phyloP scores from a whole-genome alignment of 2,113 vertebrate genomes.

The Microtus montanus region DNA sequence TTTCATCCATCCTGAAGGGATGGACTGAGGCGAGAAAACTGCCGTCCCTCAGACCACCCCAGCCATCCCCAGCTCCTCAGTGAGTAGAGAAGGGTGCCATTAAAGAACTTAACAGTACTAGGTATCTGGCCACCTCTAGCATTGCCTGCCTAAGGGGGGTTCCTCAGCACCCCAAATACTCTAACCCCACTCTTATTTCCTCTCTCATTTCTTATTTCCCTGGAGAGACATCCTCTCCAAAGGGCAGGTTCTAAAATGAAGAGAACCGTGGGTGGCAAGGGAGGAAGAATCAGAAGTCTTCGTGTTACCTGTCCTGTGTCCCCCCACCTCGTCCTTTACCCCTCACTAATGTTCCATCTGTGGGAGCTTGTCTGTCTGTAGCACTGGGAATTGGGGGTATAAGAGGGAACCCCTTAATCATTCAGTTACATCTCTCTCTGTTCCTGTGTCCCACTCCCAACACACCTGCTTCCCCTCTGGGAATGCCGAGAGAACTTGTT shows the following conservation, averaged over 20 bases:
- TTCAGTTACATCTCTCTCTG: neutral
- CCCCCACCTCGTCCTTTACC: neutral
- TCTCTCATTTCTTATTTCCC: neutral
- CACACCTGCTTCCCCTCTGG: neutral
- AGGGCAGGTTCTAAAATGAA: neutral
- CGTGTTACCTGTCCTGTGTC: neutral
- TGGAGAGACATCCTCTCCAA: neutral
- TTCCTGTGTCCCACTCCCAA: neutral
- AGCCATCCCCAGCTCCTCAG: neutral
- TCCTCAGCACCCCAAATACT: neutral
- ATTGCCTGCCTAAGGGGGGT: neutral
- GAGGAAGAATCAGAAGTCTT: neutral
- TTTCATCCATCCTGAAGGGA: neutral
- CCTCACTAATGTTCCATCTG: neutral
- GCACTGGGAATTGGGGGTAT: neutral
- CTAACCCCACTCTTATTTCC: neutral
- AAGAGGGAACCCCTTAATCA: neutral
- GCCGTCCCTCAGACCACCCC: neutral
- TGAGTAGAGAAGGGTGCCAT: neutral
- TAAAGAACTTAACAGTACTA: neutral
- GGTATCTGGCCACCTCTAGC: neutral
- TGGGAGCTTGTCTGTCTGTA: conserved; percentile 24
- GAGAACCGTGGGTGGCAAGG: neutral
- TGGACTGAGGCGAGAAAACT: neutral
- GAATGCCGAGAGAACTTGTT: conserved; percentile 39